Evolutionary conservation across 2,797 vertebrate genomes (phyloP).

Genomic region (Galagoides demidoff): DNA sequence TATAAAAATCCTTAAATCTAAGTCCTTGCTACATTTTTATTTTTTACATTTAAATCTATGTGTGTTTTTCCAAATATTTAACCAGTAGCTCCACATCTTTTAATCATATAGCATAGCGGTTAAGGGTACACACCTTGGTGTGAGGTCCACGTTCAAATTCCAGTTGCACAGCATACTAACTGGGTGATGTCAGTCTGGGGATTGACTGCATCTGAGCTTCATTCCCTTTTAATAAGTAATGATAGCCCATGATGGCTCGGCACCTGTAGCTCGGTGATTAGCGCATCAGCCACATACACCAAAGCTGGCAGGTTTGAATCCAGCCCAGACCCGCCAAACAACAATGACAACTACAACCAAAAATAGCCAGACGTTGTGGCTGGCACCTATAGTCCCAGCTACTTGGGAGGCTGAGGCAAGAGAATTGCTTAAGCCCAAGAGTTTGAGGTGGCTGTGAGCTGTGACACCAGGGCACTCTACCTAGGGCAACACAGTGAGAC

Average conservation of each 20-base stretch:
- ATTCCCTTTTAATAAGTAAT: not conserved
- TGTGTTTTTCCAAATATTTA: slow-evolving; percentile 16
- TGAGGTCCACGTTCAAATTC: not conserved
- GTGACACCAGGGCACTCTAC: too few relatives aligned
- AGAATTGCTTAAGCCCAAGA: too few relatives aligned
- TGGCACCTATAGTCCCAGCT: too few relatives aligned
- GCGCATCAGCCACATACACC: too few relatives aligned
- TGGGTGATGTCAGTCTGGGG: not conserved
- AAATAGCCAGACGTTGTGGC: too few relatives aligned
- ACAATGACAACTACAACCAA: too few relatives aligned
- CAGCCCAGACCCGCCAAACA: too few relatives aligned
- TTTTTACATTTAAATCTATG: not conserved
- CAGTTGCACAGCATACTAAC: not conserved
- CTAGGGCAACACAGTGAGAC: too few relatives aligned
- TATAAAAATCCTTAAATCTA: slow-evolving; percentile 16
- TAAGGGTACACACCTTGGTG: not conserved
- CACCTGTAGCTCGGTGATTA: too few relatives aligned
- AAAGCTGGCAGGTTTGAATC: too few relatives aligned
- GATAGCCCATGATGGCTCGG: not conserved
- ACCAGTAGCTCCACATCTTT: not conserved
- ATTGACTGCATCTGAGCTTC: not conserved
- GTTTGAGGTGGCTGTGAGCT: too few relatives aligned
- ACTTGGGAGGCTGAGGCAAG: too few relatives aligned
- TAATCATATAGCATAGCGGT: not conserved
- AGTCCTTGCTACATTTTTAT: not conserved